Base-by-base conservation (phyloP, 2,888 invertebrate species). In the Hipparchia semele region DNA sequence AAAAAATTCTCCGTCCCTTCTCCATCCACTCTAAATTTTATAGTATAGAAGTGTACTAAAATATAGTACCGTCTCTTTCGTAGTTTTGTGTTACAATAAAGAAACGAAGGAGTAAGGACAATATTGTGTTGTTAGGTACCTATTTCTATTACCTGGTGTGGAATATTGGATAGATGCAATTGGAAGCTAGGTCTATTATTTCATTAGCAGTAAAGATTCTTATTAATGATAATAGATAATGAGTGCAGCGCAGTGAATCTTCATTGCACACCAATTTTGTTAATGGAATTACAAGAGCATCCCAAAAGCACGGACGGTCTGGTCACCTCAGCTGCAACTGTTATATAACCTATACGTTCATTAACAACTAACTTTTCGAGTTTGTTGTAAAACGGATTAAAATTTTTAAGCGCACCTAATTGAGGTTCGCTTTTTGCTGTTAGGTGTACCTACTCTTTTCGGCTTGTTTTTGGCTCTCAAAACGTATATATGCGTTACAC, bases 291-390 rank as follows among this genome's bases (percentile, higher is more conserved):
- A 10, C 46, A 45, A 62, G 46, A 61, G 12, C n/a, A 45, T 46
- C 61, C 61, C 61, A 8, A 12, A 65, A 39, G 33, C 13, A 6
- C 12, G 2, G 4, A 13, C 65, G n/a, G 13, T 39, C 54, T 66
- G 54, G 54, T n/a, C 66, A 66, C 66, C 33, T 39, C 2, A 56
- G 12, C 72, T 70, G 74, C 74, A 70, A 67, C 33, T 67, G n/a
- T 74, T 74, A 74, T 56, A 13, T 67, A 72, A 74, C 72, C 76
- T 80, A 82, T 80, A 81, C 67, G 78, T 80, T 83, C 80, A 81
- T 83, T 83, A 83, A 78, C 79, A 80, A 84, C 76, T 80, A 33
- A 66, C 39, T 54, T 80, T 77, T 73, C 56, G 58, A 56, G 60
- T 64, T 61, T 77, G 67, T 74, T 75, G 69, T 74, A 71, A 67